Base-by-base conservation (phyloP, 1,140 invertebrate species). In the Drosophila santomea region DNA sequence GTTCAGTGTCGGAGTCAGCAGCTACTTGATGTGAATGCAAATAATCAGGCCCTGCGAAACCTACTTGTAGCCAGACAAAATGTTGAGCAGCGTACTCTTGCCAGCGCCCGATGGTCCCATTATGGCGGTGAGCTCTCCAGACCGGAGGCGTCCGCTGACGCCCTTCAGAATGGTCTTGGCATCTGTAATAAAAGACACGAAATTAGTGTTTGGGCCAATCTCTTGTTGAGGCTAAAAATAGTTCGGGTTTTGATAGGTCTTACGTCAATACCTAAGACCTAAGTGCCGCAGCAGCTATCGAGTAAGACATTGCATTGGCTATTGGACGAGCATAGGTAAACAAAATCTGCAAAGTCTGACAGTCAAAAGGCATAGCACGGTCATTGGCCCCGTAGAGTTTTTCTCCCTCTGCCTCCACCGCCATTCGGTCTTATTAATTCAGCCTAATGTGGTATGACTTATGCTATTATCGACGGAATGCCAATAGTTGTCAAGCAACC, bases 31-130 rank as follows among this genome's bases (percentile, higher is more conserved):
- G 41, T 51, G 54, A 50, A 80, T 63, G 52, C 63, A 56, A 75
- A 77, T 66, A 67, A 77, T 73, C 39, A 62, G 41, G 11, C 25
- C 47, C 25, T 14, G 25, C 25, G 6, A 36, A 54, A 94, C 95
- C 96, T 92, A 97, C 96, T 95, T 97, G 94, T 97, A 97, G 92
- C 96, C 96, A 14, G 97, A 97, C 48, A 97, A 94, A 79, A 97
- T 97, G 79, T 97, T 97, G 66, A 97, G 94, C n/a, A 97, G 93
- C 3, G 97, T 98, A 7, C 96, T 97, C 93, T 98, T 98, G 64
- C 97, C 97, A 60, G 97, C 97, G 17, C 97, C 97, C 0, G 97
- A 98, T 15, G 97, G 97, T 10, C 98, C 97, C 97, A 98, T 98
- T 79, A 98, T 98, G 71, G 97, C 97, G 17, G 97, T 98, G 61